Evolutionary conservation across 2,797 vertebrate species (phyloP).

Genomic region (Otolemur crassicaudatus): DNA sequence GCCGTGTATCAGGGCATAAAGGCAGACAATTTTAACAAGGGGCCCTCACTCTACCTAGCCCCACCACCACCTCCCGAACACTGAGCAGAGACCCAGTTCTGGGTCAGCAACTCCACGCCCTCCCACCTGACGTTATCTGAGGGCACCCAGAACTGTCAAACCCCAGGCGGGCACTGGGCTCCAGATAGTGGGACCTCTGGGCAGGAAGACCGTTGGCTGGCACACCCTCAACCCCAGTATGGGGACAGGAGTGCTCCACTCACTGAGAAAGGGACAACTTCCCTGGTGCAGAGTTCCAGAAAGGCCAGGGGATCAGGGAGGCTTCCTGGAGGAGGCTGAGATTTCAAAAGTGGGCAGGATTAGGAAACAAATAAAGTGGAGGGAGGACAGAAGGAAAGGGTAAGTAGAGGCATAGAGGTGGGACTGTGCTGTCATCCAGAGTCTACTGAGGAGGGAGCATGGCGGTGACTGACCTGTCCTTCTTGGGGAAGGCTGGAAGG

Average conservation of each 20-base stretch:
- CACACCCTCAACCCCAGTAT: accelerated
- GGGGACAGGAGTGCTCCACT: accelerated
- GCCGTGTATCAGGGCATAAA: accelerated
- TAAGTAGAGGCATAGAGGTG: no score
- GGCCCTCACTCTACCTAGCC: accelerated
- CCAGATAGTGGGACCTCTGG: accelerated
- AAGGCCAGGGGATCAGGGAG: background rate
- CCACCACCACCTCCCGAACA: background rate
- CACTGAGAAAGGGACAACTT: accelerated
- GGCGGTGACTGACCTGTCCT: accelerated
- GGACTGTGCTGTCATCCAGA: background rate
- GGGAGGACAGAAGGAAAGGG: background rate
- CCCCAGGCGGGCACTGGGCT: background rate
- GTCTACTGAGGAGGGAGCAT: background rate
- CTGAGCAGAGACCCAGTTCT: accelerated
- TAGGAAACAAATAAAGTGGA: background rate
- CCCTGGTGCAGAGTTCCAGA: accelerated
- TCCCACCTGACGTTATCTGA: accelerated
- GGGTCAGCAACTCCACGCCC: background rate
- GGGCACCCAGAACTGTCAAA: background rate
- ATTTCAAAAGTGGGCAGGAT: background rate
- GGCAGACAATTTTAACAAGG: accelerated
- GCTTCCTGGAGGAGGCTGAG: constrained; percentile 9
- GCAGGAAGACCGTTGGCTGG: background rate
- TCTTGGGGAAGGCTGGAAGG: background rate